A percentile compares a stretch with the other conserved stretches of the same genome.
phyloP scores from a whole-genome alignment of 1,140 invertebrate genomes.

The Drosophila orena region DNA sequence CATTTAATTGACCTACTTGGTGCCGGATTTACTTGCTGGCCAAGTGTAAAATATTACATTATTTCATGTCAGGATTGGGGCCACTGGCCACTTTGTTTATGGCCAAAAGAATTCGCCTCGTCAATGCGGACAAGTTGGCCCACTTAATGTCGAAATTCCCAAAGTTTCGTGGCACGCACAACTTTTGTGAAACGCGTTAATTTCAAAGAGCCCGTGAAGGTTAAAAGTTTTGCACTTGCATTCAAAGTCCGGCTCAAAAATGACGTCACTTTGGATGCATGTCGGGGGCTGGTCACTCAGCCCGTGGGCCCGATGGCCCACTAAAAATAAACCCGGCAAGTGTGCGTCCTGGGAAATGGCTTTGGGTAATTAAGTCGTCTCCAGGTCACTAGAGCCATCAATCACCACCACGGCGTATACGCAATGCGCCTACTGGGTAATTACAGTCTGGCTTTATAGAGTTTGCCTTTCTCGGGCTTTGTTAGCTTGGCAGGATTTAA shows the following conservation, averaged over 20 bases:
- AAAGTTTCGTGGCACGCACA: conserved; percentile 60
- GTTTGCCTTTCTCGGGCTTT: conserved; percentile 20
- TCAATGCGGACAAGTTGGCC: conserved; percentile 70
- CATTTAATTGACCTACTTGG: conserved; percentile 80
- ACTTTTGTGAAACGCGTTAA: conserved; percentile 6
- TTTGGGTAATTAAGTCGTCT: conserved; percentile 57
- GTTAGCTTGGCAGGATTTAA: conserved; percentile 3
- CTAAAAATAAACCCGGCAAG: conserved; percentile 52
- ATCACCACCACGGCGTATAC: conserved; percentile 54
- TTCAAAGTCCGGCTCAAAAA: conserved; percentile 4
- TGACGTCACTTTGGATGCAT: conserved; percentile 43
- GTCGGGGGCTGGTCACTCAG: conserved; percentile 14
- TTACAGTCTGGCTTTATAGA: conserved; percentile 15
- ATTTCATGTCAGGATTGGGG: conserved; percentile 71
- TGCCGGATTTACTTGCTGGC: conserved; percentile 54
- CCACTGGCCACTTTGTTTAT: conserved; percentile 65
- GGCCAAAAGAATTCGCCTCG: conserved; percentile 46
- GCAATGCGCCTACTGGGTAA: conserved; percentile 22
- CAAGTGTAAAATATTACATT: conserved; percentile 78
- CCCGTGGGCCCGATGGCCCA: conserved; percentile 43
- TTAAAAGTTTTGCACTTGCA: conserved; percentile 47
- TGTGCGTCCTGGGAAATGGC: conserved; percentile 10
- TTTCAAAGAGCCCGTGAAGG: conserved; percentile 47
- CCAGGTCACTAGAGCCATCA: conserved; percentile 54
- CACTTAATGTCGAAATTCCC: conserved; percentile 54